These are phyloP conservation scores for Aleiodes alternator DNA, from an alignment of 2,888 invertebrate species.

Conservation along the genomic window DNA sequence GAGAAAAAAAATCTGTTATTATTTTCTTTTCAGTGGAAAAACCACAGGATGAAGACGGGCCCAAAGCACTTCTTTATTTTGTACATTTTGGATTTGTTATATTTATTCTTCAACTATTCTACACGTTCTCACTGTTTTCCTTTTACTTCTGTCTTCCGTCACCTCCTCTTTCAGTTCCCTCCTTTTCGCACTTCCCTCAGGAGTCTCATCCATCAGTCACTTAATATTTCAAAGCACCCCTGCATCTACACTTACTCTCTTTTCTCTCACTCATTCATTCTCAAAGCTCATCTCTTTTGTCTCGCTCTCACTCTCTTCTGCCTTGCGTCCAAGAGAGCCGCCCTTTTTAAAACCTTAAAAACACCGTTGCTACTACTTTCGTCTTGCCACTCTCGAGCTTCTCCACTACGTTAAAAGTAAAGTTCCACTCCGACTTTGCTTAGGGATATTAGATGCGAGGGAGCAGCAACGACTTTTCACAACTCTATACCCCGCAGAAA, in stretches of 20 bases:
- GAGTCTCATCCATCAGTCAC: slow-evolving; percentile 74
- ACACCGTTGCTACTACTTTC: slow-evolving; percentile 28
- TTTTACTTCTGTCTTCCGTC: slow-evolving; percentile 36
- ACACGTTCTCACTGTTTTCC: slow-evolving; percentile 49
- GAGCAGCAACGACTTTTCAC: slow-evolving; percentile 39
- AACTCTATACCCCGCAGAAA: slow-evolving; percentile 44
- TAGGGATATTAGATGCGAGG: slow-evolving; percentile 63
- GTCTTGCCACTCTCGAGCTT: slow-evolving; percentile 49
- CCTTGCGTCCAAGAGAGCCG: slow-evolving; percentile 54
- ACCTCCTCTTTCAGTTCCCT: slow-evolving; percentile 24
- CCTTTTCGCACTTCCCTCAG: slow-evolving; percentile 60
- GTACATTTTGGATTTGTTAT: slow-evolving; percentile 9
- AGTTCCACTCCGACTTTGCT: slow-evolving; percentile 64
- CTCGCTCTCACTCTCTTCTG: slow-evolving; percentile 13
- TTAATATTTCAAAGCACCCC: slow-evolving; percentile 72
- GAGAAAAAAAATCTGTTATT: not conserved
- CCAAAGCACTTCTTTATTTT: slow-evolving; percentile 29
- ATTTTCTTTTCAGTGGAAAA: slow-evolving; percentile 16
- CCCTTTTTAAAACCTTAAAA: slow-evolving; percentile 46
- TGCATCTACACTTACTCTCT: not conserved
- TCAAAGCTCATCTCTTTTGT: slow-evolving; percentile 10
- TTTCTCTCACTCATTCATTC: slow-evolving; percentile 2
- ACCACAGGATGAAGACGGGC: slow-evolving; percentile 22
- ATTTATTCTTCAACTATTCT: slow-evolving; percentile 46
- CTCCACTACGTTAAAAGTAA: slow-evolving; percentile 57